Evolutionary conservation across 2,113 vertebrate species (phyloP).

Genomic region (Datnioides undecimradiatus): DNA sequence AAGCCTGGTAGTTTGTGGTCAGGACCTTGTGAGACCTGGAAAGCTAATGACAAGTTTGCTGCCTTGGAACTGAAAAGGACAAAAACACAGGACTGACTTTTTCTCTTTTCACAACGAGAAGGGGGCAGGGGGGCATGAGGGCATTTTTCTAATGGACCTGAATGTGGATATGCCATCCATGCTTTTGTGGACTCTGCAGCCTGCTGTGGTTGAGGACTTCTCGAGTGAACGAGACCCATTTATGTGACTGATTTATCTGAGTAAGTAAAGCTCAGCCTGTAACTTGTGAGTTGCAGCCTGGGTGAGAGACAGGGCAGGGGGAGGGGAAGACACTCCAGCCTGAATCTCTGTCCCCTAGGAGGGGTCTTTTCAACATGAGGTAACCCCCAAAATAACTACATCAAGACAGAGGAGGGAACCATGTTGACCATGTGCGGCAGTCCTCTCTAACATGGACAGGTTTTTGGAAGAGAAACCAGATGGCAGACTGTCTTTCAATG

Average conservation of each 20-base stretch:
- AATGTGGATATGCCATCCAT: conserved; percentile 21
- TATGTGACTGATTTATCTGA: conserved; percentile 47
- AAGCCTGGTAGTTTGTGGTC: conserved; percentile 15
- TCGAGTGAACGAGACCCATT: conserved; percentile 9
- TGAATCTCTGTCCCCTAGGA: conserved; percentile 63
- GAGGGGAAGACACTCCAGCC: conserved; percentile 72
- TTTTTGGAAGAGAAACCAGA: conserved; percentile 34
- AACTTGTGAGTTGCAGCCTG: conserved; percentile 51
- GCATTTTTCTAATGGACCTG: conserved; percentile 12
- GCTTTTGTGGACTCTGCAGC: conserved; percentile 30
- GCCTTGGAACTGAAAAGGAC: conserved; percentile 38
- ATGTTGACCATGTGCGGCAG: conserved; percentile 51
- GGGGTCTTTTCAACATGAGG: conserved; percentile 67
- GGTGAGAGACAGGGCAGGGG: conserved; percentile 62
- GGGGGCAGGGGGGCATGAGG: conserved; percentile 24
- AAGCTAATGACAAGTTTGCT: conserved; percentile 30
- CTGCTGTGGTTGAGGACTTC: neutral
- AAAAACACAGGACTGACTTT: conserved; percentile 23
- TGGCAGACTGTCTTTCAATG: conserved; percentile 4
- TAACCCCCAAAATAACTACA: conserved; percentile 52
- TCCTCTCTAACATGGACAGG: conserved; percentile 14
- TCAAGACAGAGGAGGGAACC: conserved; percentile 34
- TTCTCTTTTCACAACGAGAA: conserved; percentile 38
- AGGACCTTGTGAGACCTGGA: conserved; percentile 20
- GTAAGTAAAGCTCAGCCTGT: conserved; percentile 63